Conservation (phyloP, 2,113 vertebrate genomes). For the Cynoglossus semilaevis region DNA sequence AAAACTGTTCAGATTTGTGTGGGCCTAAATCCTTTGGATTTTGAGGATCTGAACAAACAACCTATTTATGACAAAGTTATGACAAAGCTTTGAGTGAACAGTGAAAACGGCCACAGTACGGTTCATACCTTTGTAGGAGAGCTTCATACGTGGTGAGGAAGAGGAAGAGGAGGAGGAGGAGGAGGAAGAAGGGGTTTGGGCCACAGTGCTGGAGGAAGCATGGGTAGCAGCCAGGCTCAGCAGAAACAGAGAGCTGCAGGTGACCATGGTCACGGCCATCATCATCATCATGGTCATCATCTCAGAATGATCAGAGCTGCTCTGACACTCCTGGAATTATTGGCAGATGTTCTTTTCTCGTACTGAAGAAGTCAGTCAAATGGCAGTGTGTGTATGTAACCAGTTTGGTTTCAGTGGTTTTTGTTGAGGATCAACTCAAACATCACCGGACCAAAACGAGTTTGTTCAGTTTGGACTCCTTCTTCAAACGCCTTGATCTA, state of each 20-base stretch:
- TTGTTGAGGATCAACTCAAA: not conserved
- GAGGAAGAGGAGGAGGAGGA: constrained; percentile 49
- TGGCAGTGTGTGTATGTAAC: too few relatives aligned
- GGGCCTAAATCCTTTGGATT: too few relatives aligned
- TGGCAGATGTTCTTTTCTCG: not conserved
- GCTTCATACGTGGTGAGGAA: constrained; percentile 74
- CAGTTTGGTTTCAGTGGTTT: not conserved
- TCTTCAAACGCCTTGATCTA: constrained; percentile 2
- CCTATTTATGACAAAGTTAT: not conserved
- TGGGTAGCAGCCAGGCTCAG: constrained; percentile 63
- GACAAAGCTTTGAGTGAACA: not conserved
- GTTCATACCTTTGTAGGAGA: constrained; percentile 74
- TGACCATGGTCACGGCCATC: constrained; percentile 62
- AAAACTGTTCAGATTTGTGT: too few relatives aligned
- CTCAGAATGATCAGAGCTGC: constrained; percentile 7
- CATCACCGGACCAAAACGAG: not conserved
- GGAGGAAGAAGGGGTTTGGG: constrained; percentile 42
- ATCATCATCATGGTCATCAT: constrained; percentile 75
- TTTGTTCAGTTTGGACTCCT: constrained; percentile 2
- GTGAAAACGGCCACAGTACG: too few relatives aligned
- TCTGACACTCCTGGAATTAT: not conserved
- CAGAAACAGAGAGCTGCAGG: constrained; percentile 68
- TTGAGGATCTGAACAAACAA: too few relatives aligned
- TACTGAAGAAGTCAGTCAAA: not conserved
- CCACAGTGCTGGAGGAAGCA: constrained; percentile 47